phyloP scores from a whole-genome alignment of 2,888 invertebrate species.

The Drosophila glabriapex region DNA sequence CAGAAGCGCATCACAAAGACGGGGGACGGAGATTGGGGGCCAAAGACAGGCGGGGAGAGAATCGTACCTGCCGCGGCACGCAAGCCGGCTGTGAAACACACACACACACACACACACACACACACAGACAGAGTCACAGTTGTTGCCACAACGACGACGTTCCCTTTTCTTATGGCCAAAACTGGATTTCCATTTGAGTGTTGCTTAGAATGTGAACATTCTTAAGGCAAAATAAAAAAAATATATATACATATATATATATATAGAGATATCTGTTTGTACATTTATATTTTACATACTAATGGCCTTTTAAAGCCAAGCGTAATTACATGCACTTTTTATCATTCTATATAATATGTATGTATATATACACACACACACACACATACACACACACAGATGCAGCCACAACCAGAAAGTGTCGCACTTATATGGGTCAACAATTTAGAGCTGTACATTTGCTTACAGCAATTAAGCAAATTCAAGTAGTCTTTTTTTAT shows the following conservation, averaged over 20 bases:
- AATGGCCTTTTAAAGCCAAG: constrained; percentile 70
- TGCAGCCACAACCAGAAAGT: constrained; percentile 52
- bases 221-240: constrained; percentile 35
- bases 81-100: constrained; percentile 56
- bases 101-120: constrained; percentile 31
- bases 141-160: constrained; percentile 13
- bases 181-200: constrained; percentile 72
- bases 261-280: not conserved
- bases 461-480: constrained; percentile 73
- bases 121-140: constrained; percentile 15
- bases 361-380: not conserved
- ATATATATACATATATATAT: not conserved
- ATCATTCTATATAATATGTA: constrained; percentile 46
- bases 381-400: constrained; percentile 11
- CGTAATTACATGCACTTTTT: constrained; percentile 79
- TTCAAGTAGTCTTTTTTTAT: constrained; percentile 48
- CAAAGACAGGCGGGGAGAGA: constrained; percentile 17
- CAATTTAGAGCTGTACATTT: constrained; percentile 77
- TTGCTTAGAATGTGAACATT: constrained; percentile 74
- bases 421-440: constrained; percentile 78
- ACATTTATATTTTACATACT: constrained; percentile 64
- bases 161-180: constrained; percentile 67
- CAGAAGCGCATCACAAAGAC: constrained; percentile 44
- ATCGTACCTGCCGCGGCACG: constrained; percentile 41
- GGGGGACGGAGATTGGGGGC: not conserved